These are phyloP conservation scores for Dugesia japonica DNA, from an alignment of 2,888 invertebrate genomes.

Conservation along the genomic window DNA sequence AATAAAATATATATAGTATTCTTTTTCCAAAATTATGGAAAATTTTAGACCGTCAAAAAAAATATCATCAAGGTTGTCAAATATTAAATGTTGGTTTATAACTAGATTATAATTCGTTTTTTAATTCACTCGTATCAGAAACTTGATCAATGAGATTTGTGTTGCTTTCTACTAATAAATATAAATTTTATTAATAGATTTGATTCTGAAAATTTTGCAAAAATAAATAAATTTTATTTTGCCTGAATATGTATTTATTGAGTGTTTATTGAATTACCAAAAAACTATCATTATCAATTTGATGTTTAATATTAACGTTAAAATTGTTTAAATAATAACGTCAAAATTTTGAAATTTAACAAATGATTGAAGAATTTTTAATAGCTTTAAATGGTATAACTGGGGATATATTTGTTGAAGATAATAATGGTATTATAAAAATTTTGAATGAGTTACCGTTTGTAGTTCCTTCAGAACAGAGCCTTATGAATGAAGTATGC, in stretches of 20 bases:
- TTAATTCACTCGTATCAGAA: slow-evolving; percentile 35
- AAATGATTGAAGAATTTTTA: slow-evolving; percentile 45
- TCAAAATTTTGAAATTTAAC: no score
- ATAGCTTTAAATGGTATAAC: slow-evolving; percentile 42
- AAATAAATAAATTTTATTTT: no score
- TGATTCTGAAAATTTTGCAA: no score
- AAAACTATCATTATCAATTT: no score
- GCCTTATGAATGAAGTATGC: slow-evolving; percentile 43
- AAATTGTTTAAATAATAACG: no score
- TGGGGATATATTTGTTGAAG: slow-evolving; percentile 42
- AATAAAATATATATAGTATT: slow-evolving; percentile 56
- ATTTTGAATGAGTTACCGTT: slow-evolving; percentile 39
- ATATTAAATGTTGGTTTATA: slow-evolving; percentile 60
- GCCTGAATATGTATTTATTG: no score
- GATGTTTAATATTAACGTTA: no score
- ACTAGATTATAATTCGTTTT: slow-evolving; percentile 52
- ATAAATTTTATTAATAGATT: no score
- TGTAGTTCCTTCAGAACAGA: slow-evolving; percentile 42
- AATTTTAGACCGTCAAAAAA: slow-evolving; percentile 43
- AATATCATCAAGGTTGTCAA: slow-evolving; percentile 57
- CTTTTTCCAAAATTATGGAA: slow-evolving; percentile 51
- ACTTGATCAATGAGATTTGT: no score
- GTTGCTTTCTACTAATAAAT: no score
- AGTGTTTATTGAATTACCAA: no score
- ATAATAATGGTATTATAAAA: slow-evolving; percentile 22